Evolutionary conservation across 2,797 vertebrate species (phyloP).

Genomic region (Ctenosaura bakeri): DNA sequence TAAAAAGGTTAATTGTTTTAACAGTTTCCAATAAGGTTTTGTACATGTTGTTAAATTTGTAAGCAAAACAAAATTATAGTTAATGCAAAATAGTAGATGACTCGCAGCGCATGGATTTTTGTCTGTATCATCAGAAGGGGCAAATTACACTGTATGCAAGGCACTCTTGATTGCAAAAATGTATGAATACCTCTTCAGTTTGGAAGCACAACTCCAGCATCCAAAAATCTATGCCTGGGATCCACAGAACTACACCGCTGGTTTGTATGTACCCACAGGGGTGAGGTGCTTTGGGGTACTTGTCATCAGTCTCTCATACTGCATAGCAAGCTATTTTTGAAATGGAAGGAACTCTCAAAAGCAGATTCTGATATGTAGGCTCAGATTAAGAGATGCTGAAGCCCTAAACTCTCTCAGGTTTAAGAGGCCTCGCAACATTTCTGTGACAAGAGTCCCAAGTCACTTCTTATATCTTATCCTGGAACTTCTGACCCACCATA

Average conservation of each 20-base stretch:
- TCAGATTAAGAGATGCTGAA: no score
- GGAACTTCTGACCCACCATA: no score
- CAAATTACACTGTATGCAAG: background rate
- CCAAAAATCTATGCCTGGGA: conserved; percentile 9
- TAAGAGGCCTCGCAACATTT: no score
- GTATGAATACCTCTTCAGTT: background rate
- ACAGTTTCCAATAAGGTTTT: conserved; percentile 34
- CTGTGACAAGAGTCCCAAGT: no score
- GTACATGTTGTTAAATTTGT: conserved; percentile 43
- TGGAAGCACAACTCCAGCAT: background rate
- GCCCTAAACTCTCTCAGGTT: no score
- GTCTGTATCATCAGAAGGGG: background rate
- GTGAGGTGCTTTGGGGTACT: no score
- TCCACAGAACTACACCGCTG: background rate
- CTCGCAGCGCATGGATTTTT: conserved; percentile 2
- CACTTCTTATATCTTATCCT: no score
- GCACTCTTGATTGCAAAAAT: background rate
- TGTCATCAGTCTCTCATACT: background rate
- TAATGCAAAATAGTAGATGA: conserved; percentile 54
- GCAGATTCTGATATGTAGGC: background rate
- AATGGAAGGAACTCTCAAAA: background rate
- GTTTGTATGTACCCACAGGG: no score
- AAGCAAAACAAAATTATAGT: conserved; percentile 39
- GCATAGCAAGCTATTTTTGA: background rate
- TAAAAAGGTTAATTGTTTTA: conserved; percentile 44